Evolutionary conservation across 1,140 invertebrate species (phyloP), one percentile per base, ranked within the genome.

Genomic region (Macrocentrus cingulum): DNA sequence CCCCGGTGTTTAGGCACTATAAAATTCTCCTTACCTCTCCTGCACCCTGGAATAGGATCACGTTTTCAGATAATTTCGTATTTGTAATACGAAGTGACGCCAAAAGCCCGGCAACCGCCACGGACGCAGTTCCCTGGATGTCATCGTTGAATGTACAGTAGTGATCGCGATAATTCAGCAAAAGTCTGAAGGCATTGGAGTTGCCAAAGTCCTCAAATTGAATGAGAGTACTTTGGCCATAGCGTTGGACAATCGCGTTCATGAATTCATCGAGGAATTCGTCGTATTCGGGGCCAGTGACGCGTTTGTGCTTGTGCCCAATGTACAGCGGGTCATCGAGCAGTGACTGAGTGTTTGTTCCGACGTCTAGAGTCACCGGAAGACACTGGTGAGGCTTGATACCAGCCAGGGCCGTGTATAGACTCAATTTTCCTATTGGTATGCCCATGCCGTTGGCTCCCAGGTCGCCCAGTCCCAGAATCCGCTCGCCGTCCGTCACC

Each of bases 181-280:
- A 80, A 25, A 97, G 81, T 9, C 88, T 81, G 77, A 96, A 95
- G 2, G 96, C 94, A 79, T 96, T 97, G 0, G 86, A 79, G 63
- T 96, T 95, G 4, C 87, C 95, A 73, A 98, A 98, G 80, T 98
- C 95, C 81, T 98, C 95, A 80, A 97, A 97, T 78, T 98, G 90
- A 48, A 93, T 92, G 4, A 94, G 80, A 29, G 87, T 88, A 68
- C 89, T 93, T 69, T 90, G 87, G 0, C 91, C 91, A 68, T 87
- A 97, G 62, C 92, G 85, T 56, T 85, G 84, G 0, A 97, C 88
- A 13, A 89, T 90, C 0, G 96, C 93, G 42, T 87, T 70, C 94
- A 99, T 98, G 73, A 99, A 99, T 81, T 99, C 98, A 42, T 99
- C 96, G 34, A 99, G 82, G 59, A 99, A 91, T 5, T 91, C 89